These are phyloP conservation scores for Limnephilus marmoratus DNA, from an alignment of 2,888 invertebrate species.

Conservation along the genomic window DNA sequence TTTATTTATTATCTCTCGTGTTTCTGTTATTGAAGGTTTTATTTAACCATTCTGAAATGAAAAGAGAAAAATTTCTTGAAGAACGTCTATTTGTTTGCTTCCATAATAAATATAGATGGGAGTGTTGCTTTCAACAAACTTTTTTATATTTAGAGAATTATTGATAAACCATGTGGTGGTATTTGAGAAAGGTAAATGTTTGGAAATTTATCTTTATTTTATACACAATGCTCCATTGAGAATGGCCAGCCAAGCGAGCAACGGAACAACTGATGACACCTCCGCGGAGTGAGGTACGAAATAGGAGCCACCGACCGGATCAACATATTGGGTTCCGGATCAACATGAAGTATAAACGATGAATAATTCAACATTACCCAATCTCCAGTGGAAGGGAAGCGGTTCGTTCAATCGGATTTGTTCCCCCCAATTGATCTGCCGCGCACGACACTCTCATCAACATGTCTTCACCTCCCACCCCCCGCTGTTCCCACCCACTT, in stretches of 20 bases:
- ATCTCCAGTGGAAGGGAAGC: not conserved
- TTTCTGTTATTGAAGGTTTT: too few species aligned
- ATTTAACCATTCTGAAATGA: too few species aligned
- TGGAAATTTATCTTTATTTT: not conserved
- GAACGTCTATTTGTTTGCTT: too few species aligned
- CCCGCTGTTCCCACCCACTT: not conserved
- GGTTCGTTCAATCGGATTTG: slow-evolving; percentile 2
- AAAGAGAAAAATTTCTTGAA: too few species aligned
- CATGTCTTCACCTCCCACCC: not conserved
- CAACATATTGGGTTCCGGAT: not conserved
- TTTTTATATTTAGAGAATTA: not conserved
- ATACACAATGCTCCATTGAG: slow-evolving; percentile 2
- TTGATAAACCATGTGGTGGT: not conserved
- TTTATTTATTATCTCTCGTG: too few species aligned
- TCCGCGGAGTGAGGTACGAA: not conserved
- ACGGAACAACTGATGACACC: not conserved
- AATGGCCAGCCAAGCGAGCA: slow-evolving; percentile 2
- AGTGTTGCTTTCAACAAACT: not conserved
- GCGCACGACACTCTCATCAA: slow-evolving; percentile 2
- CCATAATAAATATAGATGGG: too few species aligned
- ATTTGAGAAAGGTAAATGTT: not conserved
- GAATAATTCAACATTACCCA: slow-evolving; percentile 2
- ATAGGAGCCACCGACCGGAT: not conserved
- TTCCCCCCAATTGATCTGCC: slow-evolving; percentile 2
- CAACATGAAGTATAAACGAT: not conserved